phyloP scores from a whole-genome alignment of 2,113 vertebrate species.

The Apistogramma diplotaenia region DNA sequence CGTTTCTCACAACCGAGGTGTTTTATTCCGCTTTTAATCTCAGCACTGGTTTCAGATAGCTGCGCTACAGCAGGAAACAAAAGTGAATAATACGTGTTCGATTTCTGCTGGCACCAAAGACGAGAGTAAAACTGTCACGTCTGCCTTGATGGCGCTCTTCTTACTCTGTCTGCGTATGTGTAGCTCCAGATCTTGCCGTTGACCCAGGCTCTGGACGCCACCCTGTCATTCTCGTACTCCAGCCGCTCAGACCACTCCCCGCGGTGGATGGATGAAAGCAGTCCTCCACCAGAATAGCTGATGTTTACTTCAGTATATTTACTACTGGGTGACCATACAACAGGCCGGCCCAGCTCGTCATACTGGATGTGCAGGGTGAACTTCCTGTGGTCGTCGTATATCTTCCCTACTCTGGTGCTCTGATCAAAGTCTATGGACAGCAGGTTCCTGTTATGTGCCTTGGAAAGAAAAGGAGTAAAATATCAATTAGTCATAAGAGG shows the following conservation, averaged over 20 bases:
- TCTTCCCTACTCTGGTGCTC: slow-evolving; percentile 91
- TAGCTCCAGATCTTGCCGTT: slow-evolving; percentile 99
- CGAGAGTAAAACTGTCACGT: background rate
- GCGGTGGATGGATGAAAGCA: slow-evolving; percentile 89
- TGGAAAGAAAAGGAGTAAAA: slow-evolving; percentile 51
- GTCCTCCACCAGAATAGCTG: slow-evolving; percentile 87
- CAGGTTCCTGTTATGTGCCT: slow-evolving; percentile 96
- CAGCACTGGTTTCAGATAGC: slow-evolving; percentile 17
- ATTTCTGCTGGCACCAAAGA: background rate
- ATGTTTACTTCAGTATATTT: slow-evolving; percentile 98
- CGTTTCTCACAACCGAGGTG: background rate
- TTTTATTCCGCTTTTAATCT: background rate
- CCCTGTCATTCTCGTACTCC: slow-evolving; percentile 93
- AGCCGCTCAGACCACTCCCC: slow-evolving; percentile 94
- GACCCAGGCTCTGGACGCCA: slow-evolving; percentile 93
- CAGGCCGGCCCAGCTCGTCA: slow-evolving; percentile 86
- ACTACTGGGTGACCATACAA: slow-evolving; percentile 94
- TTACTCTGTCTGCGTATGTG: slow-evolving; percentile 94
- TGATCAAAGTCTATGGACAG: slow-evolving; percentile 98
- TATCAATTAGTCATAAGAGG: background rate
- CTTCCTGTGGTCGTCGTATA: slow-evolving; percentile 98
- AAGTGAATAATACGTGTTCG: background rate
- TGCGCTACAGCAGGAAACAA: background rate
- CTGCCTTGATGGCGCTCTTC: background rate
- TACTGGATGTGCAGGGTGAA: slow-evolving; percentile 97